phyloP scores from a whole-genome alignment of 2,113 vertebrate species.

The Oceanodroma tethys region DNA sequence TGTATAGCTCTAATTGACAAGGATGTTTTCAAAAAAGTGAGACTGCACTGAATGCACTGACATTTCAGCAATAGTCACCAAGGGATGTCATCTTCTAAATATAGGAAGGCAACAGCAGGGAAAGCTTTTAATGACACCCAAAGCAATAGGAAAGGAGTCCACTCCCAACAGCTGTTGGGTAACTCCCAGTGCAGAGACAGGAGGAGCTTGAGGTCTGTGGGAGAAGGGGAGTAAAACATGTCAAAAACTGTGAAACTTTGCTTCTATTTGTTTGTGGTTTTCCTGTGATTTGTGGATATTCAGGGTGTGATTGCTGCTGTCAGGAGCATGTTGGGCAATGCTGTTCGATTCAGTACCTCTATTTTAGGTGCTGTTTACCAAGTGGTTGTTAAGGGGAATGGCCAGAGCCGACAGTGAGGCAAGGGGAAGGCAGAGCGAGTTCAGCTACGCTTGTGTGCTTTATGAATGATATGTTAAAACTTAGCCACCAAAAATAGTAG shows the following conservation, averaged over 20 bases:
- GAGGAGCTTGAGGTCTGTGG: background rate
- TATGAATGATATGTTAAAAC: background rate
- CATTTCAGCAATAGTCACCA: background rate
- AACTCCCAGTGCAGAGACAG: background rate
- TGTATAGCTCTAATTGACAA: background rate
- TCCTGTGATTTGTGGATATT: background rate
- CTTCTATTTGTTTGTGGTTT: background rate
- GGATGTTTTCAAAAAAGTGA: background rate
- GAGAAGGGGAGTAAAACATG: background rate
- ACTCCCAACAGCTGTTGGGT: background rate
- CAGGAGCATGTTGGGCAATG: background rate
- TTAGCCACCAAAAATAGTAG: background rate
- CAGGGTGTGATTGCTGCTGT: background rate
- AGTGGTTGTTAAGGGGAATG: background rate
- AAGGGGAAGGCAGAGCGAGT: background rate
- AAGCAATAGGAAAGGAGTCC: background rate
- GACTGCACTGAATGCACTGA: background rate
- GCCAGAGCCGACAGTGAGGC: background rate
- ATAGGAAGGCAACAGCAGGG: background rate
- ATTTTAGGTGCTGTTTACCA: background rate
- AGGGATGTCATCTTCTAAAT: background rate
- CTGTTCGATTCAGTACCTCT: background rate
- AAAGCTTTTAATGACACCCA: background rate
- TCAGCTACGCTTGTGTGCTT: rapidly evolving
- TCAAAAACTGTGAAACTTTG: background rate